Base-by-base conservation (phyloP, 2,113 vertebrate genomes). In the Misgurnus mizolepis region DNA sequence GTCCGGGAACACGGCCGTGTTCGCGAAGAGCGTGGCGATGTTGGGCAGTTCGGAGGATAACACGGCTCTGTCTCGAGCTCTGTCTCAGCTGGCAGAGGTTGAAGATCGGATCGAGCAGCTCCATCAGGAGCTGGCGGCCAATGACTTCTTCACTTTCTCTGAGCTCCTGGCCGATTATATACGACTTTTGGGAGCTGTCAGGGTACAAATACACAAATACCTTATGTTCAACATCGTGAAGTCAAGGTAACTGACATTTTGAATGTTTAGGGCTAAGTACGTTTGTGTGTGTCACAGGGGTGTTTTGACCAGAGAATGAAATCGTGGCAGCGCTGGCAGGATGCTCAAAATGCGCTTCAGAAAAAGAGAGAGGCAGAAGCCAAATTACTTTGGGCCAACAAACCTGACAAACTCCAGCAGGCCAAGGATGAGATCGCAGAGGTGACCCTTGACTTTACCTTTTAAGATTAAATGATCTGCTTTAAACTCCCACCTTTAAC, bases 241-340 rank as follows among this genome's bases (percentile, higher is more conserved):
- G 27, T 34, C 27, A 34, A 34, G 27, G 27, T 34, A 34, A 34
- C 27, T 2, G 27, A 34, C 27, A 34, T 34, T 34, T 34, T 34
- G 27, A 2, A 34, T 34, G 27, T 34, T 34, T 34, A 34, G 27
- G 27, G 27, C 27, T 34, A 12, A 39, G 2, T 58, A 34, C 58
- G 6, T 75, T 1, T 67, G 27, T 77, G 39, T 41, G 22, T 41
- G 14, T 6, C 5, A 8, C 89, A 99, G 98, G 96, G 94, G 27
- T 96, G 95, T 62, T 99, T 99, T 34, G 97, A 99, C 89, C 96
- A 99, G 76, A 94, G 98, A 67, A 98, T 99, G 93, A 98, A 96
- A 92, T 90, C 91, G 1, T 99, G 98, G 98, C 98, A 99, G 91
- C 94, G 96, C 15, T 99, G 98, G 98, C 98, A 99, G 91, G 98